These are phyloP conservation scores for Mico argentatus DNA, from an alignment of 2,797 vertebrate species.

Conservation along the genomic window DNA sequence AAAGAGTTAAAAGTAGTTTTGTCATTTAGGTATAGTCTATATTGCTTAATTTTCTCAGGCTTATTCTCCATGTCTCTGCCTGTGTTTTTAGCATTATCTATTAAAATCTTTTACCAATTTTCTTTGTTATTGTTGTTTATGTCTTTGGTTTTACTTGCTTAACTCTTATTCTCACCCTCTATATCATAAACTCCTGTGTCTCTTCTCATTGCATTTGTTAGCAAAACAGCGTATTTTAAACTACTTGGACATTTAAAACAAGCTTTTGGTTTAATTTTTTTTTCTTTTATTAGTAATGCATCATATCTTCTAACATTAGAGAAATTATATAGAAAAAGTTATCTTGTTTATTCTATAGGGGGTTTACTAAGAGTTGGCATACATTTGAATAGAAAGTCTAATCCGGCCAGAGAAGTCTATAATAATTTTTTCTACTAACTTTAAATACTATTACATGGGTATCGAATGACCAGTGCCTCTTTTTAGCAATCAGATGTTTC, in stretches of 20 bases:
- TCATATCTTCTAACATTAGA: neutral
- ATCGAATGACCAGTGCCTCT: neutral
- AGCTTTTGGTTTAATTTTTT: neutral
- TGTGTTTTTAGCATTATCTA: neutral
- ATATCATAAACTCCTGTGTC: neutral
- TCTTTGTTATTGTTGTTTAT: neutral
- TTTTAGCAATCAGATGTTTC: neutral
- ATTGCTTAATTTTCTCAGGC: neutral
- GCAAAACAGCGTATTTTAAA: neutral
- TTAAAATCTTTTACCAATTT: neutral
- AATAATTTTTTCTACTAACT: neutral
- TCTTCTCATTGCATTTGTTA: neutral
- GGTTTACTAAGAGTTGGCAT: neutral
- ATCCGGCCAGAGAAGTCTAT: neutral
- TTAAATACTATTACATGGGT: neutral
- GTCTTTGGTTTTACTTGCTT: neutral
- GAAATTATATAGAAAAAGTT: neutral
- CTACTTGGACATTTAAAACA: neutral
- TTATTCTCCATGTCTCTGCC: neutral
- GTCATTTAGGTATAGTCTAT: fast-evolving
- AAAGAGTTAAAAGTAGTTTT: neutral
- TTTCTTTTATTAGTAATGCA: neutral
- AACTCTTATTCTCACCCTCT: neutral
- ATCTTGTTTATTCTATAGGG: neutral
- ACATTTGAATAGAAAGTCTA: neutral